Base-by-base conservation (phyloP, 2,113 vertebrate genomes). In the Seriola dumerili region DNA sequence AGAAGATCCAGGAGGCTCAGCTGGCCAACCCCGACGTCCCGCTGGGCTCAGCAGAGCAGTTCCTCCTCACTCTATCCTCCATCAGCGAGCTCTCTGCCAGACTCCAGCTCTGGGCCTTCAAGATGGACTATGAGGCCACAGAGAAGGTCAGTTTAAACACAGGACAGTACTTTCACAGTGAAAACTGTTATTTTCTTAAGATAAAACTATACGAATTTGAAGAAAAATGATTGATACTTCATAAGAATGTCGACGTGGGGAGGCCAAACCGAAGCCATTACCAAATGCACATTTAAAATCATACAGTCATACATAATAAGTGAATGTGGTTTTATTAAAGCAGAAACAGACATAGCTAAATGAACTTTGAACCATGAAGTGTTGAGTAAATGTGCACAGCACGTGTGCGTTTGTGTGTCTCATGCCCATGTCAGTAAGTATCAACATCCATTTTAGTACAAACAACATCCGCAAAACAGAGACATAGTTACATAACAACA, bases 101-200 rank as follows among this genome's bases (percentile, higher is more conserved):
- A 34, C 97, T 99, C 67, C 98, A 99, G 76, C 97, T 99, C 87
- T 99, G 98, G 98, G 98, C 98, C 54, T 99, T 99, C 92, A 99
- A 98, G 92, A 96, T 99, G 96, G 98, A 99, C 91, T 99, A 99
- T 0, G 98, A 99, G 75, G 95, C 95, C 50, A 96, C 96, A 1
- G 97, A 99, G 92, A 99, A 99, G 97, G 98, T 98, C 72, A 46
- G 85, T 75, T 4, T 17, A 21, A 73, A 8, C 61, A 9, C 1
- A 8, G 8, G 21, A 17, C 32, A 46, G 17, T n/a, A 5, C 38
- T 74, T n/a, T 10, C 16, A 36, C 34, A 36, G 6, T 36, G 4
- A 36, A 36, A 36, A 5, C 34, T 36, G 34, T 36, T 36, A 36
- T 36, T 36, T 6, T 36, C 6, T 36, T 36, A 6, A 4, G 8